These are phyloP conservation scores for Odontamblyopus rebecca DNA, from an alignment of 2,797 vertebrate genomes.

Conservation along the genomic window DNA sequence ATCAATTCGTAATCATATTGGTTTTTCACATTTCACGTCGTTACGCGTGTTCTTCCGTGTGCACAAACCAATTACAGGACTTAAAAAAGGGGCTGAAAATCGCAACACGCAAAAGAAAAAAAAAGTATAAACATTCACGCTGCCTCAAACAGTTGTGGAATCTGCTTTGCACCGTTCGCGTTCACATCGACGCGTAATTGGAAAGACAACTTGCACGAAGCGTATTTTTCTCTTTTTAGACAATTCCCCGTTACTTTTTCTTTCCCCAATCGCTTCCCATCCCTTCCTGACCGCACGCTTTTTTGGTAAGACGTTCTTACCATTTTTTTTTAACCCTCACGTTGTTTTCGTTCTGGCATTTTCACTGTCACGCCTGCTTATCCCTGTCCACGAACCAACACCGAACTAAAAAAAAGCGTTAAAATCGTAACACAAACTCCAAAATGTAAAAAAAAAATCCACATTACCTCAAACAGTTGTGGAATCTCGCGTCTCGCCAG, in stretches of 20 bases:
- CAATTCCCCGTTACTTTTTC: conserved; percentile 12
- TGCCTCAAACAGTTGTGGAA: conserved; percentile 98
- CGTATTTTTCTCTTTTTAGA: conserved; percentile 15
- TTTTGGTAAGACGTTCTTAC: not conserved
- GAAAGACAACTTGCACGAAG: conserved; percentile 49
- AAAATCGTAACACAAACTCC: not conserved
- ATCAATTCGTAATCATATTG: not conserved
- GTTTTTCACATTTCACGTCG: not conserved
- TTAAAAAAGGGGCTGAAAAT: not conserved
- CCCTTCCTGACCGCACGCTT: no score
- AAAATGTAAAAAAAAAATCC: not conserved
- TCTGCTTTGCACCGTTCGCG: conserved; percentile 90
- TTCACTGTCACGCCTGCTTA: not conserved
- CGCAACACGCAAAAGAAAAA: not conserved
- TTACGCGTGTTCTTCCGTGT: not conserved
- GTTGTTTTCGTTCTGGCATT: not conserved
- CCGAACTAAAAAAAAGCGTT: not conserved
- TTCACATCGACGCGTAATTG: conserved; percentile 78
- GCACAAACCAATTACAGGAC: not conserved
- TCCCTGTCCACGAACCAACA: not conserved
- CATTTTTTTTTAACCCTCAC: no score
- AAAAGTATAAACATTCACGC: conserved; percentile 37
- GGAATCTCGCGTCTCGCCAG: conserved; percentile 92
- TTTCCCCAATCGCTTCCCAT: conserved; percentile 31
- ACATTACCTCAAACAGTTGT: conserved; percentile 95